These are phyloP conservation scores for Leptopilina syphax DNA, from an alignment of 2,888 invertebrate genomes.

Conservation along the genomic window DNA sequence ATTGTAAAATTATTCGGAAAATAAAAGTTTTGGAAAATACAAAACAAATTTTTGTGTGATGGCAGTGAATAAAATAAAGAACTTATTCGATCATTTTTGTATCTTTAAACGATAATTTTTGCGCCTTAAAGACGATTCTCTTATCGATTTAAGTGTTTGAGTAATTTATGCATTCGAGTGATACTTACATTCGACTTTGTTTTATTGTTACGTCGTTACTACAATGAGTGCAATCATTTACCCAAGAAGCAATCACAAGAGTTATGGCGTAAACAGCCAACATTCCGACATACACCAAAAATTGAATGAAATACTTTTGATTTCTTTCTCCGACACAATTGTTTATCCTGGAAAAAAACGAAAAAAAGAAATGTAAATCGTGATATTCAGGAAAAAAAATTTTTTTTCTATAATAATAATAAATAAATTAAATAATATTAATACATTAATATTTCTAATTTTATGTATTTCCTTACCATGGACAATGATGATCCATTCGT, in stretches of 20 bases:
- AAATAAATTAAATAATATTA: no score
- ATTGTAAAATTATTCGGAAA: no score
- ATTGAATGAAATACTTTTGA: constrained; percentile 94
- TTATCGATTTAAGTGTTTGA: neutral
- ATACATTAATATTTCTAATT: neutral
- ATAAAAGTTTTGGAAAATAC: no score
- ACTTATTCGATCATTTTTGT: no score
- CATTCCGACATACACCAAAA: constrained; percentile 87
- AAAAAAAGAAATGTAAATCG: neutral
- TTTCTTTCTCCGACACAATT: constrained; percentile 95
- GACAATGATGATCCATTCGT: constrained; percentile 92
- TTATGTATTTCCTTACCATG: constrained; percentile 79
- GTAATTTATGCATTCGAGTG: constrained; percentile 18
- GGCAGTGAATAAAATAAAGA: no score
- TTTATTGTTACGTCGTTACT: constrained; percentile 82
- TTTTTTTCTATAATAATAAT: neutral
- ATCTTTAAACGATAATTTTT: no score
- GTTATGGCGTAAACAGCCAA: constrained; percentile 83
- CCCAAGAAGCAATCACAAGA: constrained; percentile 86
- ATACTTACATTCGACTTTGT: constrained; percentile 86
- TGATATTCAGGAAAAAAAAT: neutral
- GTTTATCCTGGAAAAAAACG: constrained; percentile 83
- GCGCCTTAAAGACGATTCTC: no score
- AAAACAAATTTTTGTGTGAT: no score
- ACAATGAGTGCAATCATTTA: constrained; percentile 84